Base-by-base conservation (phyloP, 1,140 invertebrate species). In the Scaptomyza pallida region DNA sequence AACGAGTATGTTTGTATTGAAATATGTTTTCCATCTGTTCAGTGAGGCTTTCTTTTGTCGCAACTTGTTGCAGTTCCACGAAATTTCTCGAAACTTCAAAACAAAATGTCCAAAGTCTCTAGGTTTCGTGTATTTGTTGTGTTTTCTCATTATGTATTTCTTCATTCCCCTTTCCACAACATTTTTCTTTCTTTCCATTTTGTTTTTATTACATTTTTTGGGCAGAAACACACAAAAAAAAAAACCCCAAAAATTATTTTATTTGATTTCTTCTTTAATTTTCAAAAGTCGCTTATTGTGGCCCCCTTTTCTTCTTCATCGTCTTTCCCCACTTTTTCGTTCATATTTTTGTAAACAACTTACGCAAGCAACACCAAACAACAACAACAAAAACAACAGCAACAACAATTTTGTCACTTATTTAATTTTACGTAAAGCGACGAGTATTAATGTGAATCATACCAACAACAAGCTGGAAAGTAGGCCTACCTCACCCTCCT, bases 331-430 rank as follows among this genome's bases (percentile, higher is more conserved):
- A 67, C 73, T 62, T 44, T 57, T 81, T 80, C 59, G 76, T 72
- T 70, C 52, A 63, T 30, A 30, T 30, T 69, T 62, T 68, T 78
- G 82, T 88, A 81, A 88, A 88, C 82, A 88, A 88, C 83, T 89
- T 88, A 89, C 75, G 83, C 83, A 86, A 86, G 82, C 60, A 71
- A 40, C 44, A 57, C 47, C 55, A 45, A 41, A 50, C n/a, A n/a
- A 45, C 47, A 50, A 51, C 56, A 60, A 47, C 61, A 26, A 21
- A 21, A 21, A 21, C n/a, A n/a, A n/a, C n/a, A 63, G 64, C 75
- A 63, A 61, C 60, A 72, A 63, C 56, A 75, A 56, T 33, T 71
- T 68, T 79, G 64, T 74, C 78, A 70, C 78, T 78, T 75, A 70
- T 70, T 57, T 55, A 76, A 63, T 56, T 80, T 85, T 85, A 85